phyloP scores from a whole-genome alignment of 2,113 vertebrate genomes.

The Morphnarchus princeps region DNA sequence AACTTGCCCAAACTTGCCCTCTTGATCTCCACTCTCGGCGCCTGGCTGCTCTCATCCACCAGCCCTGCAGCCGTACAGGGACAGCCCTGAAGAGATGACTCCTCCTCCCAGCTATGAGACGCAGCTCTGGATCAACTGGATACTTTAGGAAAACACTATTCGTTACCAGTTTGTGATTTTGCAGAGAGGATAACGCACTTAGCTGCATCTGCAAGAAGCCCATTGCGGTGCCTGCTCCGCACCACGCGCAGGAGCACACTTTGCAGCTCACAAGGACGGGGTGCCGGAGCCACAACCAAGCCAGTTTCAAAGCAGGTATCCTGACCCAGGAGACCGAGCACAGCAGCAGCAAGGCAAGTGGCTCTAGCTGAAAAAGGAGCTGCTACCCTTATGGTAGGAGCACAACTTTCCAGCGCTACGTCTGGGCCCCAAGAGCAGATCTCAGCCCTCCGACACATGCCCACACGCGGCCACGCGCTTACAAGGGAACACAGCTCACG shows the following conservation, averaged over 20 bases:
- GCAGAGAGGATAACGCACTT: neutral
- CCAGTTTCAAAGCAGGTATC: neutral
- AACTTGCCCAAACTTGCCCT: accelerated
- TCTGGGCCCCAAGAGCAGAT: neutral
- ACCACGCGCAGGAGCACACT: accelerated
- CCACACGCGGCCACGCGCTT: too few relatives aligned
- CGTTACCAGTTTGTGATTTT: neutral
- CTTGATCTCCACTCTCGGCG: neutral
- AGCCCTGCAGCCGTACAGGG: accelerated
- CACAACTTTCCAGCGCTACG: accelerated
- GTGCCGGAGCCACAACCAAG: neutral
- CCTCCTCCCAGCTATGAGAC: neutral
- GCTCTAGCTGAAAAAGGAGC: neutral
- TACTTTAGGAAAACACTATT: neutral
- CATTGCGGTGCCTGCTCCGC: accelerated
- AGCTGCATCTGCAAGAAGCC: neutral
- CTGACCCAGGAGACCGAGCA: neutral
- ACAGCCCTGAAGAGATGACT: neutral
- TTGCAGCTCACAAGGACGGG: neutral
- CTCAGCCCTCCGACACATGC: accelerated
- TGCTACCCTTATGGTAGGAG: neutral
- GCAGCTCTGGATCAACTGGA: neutral
- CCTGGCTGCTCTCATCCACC: neutral
- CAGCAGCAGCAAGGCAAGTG: accelerated
- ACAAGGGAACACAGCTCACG: neutral